Evolutionary conservation across 2,113 vertebrate genomes (phyloP).

Genomic region (Amphilophus citrinellus): DNA sequence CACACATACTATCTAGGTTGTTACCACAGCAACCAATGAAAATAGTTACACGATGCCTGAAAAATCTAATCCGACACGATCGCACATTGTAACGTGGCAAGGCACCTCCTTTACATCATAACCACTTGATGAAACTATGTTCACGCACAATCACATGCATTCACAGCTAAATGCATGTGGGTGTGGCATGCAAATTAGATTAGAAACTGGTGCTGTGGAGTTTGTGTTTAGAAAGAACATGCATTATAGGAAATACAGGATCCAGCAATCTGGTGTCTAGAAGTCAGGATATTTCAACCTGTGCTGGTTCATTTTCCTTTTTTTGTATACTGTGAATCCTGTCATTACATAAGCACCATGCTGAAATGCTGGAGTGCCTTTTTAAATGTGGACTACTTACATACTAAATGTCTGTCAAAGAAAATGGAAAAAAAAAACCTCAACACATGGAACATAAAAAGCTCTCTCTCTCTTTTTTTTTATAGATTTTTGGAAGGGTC

Average conservation of each 20-base stretch:
- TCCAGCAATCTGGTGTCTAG: neutral
- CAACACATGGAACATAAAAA: too few species aligned
- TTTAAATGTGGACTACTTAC: neutral
- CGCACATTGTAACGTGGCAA: neutral
- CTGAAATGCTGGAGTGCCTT: neutral
- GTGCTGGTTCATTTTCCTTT: neutral
- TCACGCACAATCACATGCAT: neutral
- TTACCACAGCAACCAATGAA: conserved; percentile 55
- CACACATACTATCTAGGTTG: conserved; percentile 42
- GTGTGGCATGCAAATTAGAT: neutral
- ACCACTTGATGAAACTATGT: neutral
- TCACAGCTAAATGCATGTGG: neutral
- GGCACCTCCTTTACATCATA: neutral
- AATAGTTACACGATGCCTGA: conserved; percentile 7
- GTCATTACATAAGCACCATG: neutral
- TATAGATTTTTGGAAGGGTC: too few species aligned
- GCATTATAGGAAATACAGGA: neutral
- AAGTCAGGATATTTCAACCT: neutral
- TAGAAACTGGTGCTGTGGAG: neutral
- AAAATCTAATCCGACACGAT: conserved; percentile 13
- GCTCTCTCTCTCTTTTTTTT: too few species aligned
- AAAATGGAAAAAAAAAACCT: too few species aligned
- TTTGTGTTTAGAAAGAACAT: neutral
- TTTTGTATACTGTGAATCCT: neutral
- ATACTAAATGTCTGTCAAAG: too few species aligned